A percentile compares a stretch with the other conserved stretches of the same genome.
Evolutionary conservation across 1,140 invertebrate species (phyloP).

Genomic region (Arctopsyche grandis): DNA sequence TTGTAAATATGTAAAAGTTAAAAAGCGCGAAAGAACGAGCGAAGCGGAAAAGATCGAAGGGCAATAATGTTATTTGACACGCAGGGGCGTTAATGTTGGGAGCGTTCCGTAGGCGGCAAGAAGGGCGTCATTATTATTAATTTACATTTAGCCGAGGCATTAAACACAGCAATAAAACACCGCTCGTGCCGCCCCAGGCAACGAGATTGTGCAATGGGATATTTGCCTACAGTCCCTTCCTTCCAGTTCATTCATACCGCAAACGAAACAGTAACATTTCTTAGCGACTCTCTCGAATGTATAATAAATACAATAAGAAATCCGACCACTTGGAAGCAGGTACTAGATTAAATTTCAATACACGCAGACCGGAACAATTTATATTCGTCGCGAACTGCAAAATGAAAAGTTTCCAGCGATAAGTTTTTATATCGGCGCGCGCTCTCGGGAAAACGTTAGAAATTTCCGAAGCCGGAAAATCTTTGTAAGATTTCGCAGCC

Average conservation of each 20-base stretch:
- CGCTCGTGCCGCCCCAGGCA: slow-evolving; percentile 3
- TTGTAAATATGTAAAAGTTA: too few species aligned
- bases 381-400: not conserved
- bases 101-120: slow-evolving; percentile 13
- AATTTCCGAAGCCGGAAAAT: slow-evolving; percentile 13
- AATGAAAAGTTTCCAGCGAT: not conserved
- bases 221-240: not conserved
- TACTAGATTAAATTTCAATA: not conserved
- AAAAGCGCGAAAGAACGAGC: not conserved
- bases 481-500: slow-evolving; percentile 18
- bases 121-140: slow-evolving; percentile 35
- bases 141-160: slow-evolving; percentile 42
- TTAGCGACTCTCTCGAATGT: not conserved
- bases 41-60: not conserved
- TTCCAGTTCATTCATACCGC: not conserved
- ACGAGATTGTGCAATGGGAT: not conserved
- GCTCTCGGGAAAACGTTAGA: not conserved
- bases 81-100: slow-evolving; percentile 9
- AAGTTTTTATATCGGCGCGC: not conserved
- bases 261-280: not conserved
- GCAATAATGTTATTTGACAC: slow-evolving; percentile 2
- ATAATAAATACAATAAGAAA: not conserved
- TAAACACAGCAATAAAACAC: slow-evolving; percentile 37
- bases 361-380: not conserved
- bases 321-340: too few species aligned